These are phyloP conservation scores for Drosophila micromelanica DNA, from an alignment of 1,140 invertebrate species.

Conservation along the genomic window DNA sequence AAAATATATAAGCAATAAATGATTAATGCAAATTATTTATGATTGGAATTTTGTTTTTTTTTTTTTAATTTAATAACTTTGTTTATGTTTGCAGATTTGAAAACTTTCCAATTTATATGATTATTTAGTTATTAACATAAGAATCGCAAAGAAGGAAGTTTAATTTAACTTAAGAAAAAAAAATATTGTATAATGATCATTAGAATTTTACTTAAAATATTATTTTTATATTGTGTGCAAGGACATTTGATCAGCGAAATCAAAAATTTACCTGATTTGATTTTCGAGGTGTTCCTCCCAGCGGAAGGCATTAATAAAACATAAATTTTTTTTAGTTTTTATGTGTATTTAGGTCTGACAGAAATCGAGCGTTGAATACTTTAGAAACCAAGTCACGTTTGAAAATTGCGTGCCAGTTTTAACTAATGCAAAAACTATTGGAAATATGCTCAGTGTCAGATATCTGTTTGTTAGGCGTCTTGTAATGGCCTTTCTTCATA, in stretches of 20 bases:
- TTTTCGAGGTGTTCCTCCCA: neutral
- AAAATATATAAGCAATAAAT: too few relatives aligned
- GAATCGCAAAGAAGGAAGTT: too few relatives aligned
- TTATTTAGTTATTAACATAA: too few relatives aligned
- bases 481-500: constrained; percentile 41
- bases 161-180: too few relatives aligned
- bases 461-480: constrained; percentile 14
- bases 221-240: neutral
- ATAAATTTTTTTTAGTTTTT: neutral
- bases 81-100: too few relatives aligned
- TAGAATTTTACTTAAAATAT: too few relatives aligned
- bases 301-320: constrained; percentile 7
- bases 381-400: constrained; percentile 57
- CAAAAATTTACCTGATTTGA: neutral
- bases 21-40: too few relatives aligned
- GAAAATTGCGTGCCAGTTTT: constrained; percentile 61
- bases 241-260: neutral
- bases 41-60: too few relatives aligned
- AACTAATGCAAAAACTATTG: constrained; percentile 25
- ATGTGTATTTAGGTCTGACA: constrained; percentile 42
- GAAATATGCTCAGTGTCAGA: constrained; percentile 46
- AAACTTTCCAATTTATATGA: too few relatives aligned
- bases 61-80: too few relatives aligned
- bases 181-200: too few relatives aligned
- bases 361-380: constrained; percentile 54